Base-by-base conservation (phyloP, 2,888 invertebrate genomes). In the Leptinotarsa haldemani region DNA sequence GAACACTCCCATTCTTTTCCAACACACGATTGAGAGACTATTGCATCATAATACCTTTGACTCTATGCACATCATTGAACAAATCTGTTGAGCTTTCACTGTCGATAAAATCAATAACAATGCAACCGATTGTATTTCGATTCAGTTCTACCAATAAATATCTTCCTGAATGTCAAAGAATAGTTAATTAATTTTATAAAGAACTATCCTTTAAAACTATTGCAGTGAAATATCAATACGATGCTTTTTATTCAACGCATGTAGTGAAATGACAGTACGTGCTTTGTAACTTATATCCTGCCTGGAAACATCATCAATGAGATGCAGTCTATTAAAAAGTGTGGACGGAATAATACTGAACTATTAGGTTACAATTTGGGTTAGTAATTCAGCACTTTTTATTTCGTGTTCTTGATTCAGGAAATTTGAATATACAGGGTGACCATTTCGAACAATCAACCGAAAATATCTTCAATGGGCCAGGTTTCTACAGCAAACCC, bases 241-340 rank as follows among this genome's bases (percentile, higher is more conserved):
- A 30, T 61, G 5, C n/a, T 68, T 46, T 40, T 56, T 68, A 68
- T 68, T 68, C 68, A 40, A 68, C 20, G 20, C 68, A 56, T 46
- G 68, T 40, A 68, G 56, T 56, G 56, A 68, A 68, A 56, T 56
- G 46, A 68, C 1, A 53, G 22, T 20, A 68, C 68, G 68, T 56
- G 68, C 53, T 68, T 56, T 40, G 61, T 61, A 61, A 30, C 61
- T 30, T 61, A 61, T 61, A 61, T 61, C 61, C 61, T 61, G 30
- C 61, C n/a, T 61, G 30, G 5, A 61, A 61, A 7, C 40, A 61
- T 40, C 40, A 40, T 61, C 61, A 61, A 40, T 61, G 61, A 61
- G 61, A 61, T 61, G 40, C 40, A 61, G 4, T 61, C 61, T 56
- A 13, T 20, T 25, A n/a, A 40, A 61, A 56, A 61, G 16, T 61